Percentiles rank a stretch among this genome's conserved stretches.
phyloP scores from a whole-genome alignment of 2,797 vertebrate genomes.

The Falco novaeseelandiae region DNA sequence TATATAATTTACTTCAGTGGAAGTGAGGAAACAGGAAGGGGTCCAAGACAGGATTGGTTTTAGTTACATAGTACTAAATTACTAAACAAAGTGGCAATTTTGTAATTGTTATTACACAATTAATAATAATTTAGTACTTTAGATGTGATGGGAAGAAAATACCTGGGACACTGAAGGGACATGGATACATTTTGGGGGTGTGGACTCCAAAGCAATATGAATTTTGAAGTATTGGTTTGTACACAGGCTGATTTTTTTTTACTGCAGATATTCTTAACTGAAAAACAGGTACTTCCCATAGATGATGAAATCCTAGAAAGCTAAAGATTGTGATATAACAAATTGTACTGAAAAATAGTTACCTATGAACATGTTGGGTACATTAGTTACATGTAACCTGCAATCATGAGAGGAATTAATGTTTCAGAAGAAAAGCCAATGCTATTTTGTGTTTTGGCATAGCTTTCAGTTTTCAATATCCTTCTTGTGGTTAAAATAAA shows the following conservation, averaged over 20 bases:
- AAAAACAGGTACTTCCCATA: background rate
- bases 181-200: background rate
- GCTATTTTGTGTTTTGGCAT: background rate
- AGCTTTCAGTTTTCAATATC: background rate
- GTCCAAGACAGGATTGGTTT: background rate
- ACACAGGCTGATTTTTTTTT: background rate
- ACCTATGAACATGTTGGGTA: rapidly evolving
- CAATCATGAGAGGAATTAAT: background rate
- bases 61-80: background rate
- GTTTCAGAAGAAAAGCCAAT: background rate
- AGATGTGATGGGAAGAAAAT: background rate
- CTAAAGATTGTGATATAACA: background rate
- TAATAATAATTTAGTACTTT: background rate
- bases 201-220: background rate
- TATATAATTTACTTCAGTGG: background rate
- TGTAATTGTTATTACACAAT: background rate
- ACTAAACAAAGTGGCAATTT: background rate
- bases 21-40: background rate
- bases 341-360: background rate
- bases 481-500: background rate
- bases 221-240: background rate
- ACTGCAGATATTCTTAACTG: background rate
- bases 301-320: background rate
- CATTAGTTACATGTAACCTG: background rate
- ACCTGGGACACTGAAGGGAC: background rate